Evolutionary conservation across 1,140 invertebrate species (phyloP).

Genomic region (Nasonia giraulti): DNA sequence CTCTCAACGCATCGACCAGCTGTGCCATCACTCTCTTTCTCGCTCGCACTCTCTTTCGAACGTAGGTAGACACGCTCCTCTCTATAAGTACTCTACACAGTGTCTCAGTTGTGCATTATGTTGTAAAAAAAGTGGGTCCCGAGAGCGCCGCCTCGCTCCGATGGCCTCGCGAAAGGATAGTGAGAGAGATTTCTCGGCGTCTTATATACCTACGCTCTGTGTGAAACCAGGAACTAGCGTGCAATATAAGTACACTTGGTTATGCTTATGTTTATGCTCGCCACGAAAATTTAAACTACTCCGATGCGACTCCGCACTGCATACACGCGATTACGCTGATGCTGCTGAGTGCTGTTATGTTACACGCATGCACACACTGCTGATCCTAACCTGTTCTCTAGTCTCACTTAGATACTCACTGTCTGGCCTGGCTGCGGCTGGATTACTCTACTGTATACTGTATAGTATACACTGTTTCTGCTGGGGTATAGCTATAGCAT

Average conservation of each 20-base stretch:
- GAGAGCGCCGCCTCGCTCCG: conserved; percentile 2
- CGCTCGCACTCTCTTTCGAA: too few relatives aligned
- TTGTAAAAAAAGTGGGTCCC: conserved; percentile 23
- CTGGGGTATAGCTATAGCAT: too few relatives aligned
- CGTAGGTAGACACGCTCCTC: too few relatives aligned
- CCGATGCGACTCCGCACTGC: not conserved
- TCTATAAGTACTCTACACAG: too few relatives aligned
- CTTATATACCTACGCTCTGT: not conserved
- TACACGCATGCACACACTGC: conserved; percentile 5
- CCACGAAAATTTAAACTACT: not conserved
- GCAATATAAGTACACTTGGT: too few relatives aligned
- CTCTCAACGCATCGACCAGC: too few relatives aligned
- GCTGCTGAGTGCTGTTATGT: not conserved
- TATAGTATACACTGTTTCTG: too few relatives aligned
- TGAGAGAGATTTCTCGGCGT: not conserved
- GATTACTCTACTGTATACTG: too few relatives aligned
- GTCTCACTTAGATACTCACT: not conserved
- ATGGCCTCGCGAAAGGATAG: not conserved
- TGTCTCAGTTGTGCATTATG: not conserved
- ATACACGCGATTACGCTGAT: not conserved
- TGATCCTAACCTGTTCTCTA: conserved; percentile 33
- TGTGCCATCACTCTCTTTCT: too few relatives aligned
- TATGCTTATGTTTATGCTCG: not conserved
- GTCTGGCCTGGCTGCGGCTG: not conserved
- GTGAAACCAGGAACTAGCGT: too few relatives aligned